phyloP scores from a whole-genome alignment of 1,140 invertebrate genomes.

The Coptotermes formosanus region DNA sequence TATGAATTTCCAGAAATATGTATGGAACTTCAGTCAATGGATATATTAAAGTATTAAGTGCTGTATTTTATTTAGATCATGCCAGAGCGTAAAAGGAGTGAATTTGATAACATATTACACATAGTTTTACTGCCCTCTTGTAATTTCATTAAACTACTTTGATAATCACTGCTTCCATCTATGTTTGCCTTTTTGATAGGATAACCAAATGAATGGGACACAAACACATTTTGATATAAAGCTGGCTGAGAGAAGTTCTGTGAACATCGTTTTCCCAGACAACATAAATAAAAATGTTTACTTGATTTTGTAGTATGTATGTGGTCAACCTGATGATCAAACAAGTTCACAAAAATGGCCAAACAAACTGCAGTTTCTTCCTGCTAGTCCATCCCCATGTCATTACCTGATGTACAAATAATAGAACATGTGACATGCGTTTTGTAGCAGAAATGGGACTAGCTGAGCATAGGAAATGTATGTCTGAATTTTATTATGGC shows the following conservation, averaged over 20 bases:
- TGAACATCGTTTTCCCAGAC: neutral
- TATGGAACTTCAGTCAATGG: too few species aligned
- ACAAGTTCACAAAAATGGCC: neutral
- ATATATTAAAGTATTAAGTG: too few species aligned
- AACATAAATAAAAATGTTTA: neutral
- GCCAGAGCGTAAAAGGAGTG: too few species aligned
- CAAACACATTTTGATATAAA: neutral
- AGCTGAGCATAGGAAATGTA: too few species aligned
- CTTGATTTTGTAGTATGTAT: too few species aligned
- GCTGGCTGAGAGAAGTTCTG: neutral
- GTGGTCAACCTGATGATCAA: neutral
- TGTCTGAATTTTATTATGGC: too few species aligned
- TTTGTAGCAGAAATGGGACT: neutral
- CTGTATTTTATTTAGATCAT: too few species aligned
- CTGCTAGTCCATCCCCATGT: neutral
- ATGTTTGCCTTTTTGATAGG: neutral
- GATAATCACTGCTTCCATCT: too few species aligned
- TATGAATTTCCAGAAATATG: too few species aligned
- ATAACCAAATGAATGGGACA: neutral
- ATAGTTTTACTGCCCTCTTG: too few species aligned
- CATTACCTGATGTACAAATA: neutral
- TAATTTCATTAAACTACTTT: too few species aligned
- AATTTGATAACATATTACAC: too few species aligned
- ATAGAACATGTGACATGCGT: neutral
- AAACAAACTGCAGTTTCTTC: neutral